These are phyloP conservation scores for Oncorhynchus mykiss DNA, from an alignment of 2,113 vertebrate genomes.

Conservation along the genomic window DNA sequence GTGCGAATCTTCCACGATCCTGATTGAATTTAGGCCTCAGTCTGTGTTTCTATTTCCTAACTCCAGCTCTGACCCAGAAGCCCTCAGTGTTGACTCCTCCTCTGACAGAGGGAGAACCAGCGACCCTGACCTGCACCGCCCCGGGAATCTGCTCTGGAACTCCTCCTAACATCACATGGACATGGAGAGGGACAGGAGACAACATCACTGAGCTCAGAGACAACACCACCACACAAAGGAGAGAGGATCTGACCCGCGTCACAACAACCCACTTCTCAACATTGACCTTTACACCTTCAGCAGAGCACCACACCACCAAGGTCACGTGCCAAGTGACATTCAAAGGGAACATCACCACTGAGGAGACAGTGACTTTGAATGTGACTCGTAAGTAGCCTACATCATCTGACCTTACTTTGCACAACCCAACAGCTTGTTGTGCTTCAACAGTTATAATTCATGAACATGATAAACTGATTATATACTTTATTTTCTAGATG, in stretches of 20 bases:
- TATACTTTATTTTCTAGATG: not conserved
- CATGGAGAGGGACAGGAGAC: conserved; percentile 21
- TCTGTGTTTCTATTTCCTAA: not conserved
- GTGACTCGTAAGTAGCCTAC: conserved; percentile 46
- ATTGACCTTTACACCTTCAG: conserved; percentile 43
- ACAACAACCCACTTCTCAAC: conserved; percentile 19
- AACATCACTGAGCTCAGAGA: not conserved
- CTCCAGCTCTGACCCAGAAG: conserved; percentile 33
- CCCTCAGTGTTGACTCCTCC: conserved; percentile 15
- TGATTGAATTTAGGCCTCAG: no score
- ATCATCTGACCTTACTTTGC: not conserved
- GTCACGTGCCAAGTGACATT: conserved; percentile 54
- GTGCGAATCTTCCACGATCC: no score
- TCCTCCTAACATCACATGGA: conserved; percentile 43
- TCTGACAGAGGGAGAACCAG: conserved; percentile 38
- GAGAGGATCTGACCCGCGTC: not conserved
- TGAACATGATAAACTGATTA: not conserved
- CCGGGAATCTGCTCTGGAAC: conserved; percentile 54
- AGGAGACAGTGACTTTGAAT: conserved; percentile 20
- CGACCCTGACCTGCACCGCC: conserved; percentile 51
- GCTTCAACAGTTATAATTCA: not conserved
- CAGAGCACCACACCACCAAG: conserved; percentile 10
- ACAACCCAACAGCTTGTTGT: no score
- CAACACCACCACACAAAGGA: not conserved
- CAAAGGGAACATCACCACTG: not conserved